Conservation (phyloP, 2,888 invertebrate species). For the Entomobrya multifasciata region DNA sequence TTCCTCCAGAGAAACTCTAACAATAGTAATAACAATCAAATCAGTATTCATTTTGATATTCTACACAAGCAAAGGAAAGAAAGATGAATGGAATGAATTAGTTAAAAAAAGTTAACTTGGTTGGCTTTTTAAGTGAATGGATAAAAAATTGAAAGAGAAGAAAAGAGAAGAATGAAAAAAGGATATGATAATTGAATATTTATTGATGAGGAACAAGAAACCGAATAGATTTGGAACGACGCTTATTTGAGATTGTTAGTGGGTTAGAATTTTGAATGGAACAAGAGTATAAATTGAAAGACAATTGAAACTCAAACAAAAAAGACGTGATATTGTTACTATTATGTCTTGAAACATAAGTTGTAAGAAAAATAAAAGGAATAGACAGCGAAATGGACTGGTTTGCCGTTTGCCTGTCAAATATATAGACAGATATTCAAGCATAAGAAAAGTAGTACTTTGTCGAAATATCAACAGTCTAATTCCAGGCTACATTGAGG, state of each 20-base stretch:
- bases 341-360: background rate
- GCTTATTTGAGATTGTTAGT: background rate
- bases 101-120: background rate
- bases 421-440: background rate
- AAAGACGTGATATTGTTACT: background rate
- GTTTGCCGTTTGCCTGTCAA: background rate
- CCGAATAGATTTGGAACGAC: too few relatives aligned
- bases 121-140: background rate
- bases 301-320: conserved; percentile 24
- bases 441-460: too few relatives aligned
- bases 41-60: conserved; percentile 32
- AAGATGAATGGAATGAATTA: conserved; percentile 1
- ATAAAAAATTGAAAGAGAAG: background rate
- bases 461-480: too few relatives aligned
- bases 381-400: background rate
- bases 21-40: background rate
- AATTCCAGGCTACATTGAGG: too few relatives aligned
- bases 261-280: background rate
- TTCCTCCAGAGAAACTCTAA: background rate
- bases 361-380: background rate
- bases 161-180: conserved; percentile 3
- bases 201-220: conserved; percentile 22
- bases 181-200: conserved; percentile 20
- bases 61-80: background rate
- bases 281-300: background rate